Evolutionary conservation across 2,888 invertebrate genomes (phyloP).

Genomic region (Apodemia duryi): DNA sequence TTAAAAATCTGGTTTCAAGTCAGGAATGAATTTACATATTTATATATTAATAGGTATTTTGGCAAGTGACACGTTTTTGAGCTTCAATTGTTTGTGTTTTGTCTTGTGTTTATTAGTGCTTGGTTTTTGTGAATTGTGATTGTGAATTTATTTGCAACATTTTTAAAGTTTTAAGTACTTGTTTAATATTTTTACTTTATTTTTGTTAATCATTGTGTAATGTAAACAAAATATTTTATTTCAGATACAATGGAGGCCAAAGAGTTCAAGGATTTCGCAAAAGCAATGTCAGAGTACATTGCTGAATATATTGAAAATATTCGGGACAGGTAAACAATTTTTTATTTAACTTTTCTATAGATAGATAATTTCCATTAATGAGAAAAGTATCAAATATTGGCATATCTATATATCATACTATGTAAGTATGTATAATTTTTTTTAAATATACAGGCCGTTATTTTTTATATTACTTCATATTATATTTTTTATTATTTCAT

Average conservation of each 20-base stretch:
- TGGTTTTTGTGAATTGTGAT: too few relatives aligned
- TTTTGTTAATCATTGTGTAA: background rate
- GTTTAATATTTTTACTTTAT: background rate
- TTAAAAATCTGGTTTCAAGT: background rate
- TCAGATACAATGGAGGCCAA: slow-evolving; percentile 86
- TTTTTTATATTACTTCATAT: too few relatives aligned
- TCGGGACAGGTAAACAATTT: slow-evolving; percentile 85
- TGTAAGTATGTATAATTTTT: too few relatives aligned
- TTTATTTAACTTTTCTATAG: background rate
- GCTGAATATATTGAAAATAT: slow-evolving; percentile 96
- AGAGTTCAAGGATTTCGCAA: slow-evolving; percentile 92
- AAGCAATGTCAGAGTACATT: slow-evolving; percentile 96
- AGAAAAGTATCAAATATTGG: background rate
- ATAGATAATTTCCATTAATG: background rate
- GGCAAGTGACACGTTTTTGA: background rate
- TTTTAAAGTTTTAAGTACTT: background rate
- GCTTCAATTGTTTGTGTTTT: background rate
- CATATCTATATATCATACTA: too few relatives aligned
- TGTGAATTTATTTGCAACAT: background rate
- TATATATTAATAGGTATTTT: background rate
- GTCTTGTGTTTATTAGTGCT: too few relatives aligned
- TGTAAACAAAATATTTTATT: slow-evolving; percentile 6
- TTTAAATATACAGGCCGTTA: too few relatives aligned
- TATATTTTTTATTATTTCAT: too few relatives aligned
- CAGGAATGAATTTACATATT: background rate